A percentile compares a stretch with the other conserved stretches of the same genome.
These are phyloP conservation scores for Bombylius discolor DNA, from an alignment of 2,888 invertebrate genomes.

Conservation along the genomic window DNA sequence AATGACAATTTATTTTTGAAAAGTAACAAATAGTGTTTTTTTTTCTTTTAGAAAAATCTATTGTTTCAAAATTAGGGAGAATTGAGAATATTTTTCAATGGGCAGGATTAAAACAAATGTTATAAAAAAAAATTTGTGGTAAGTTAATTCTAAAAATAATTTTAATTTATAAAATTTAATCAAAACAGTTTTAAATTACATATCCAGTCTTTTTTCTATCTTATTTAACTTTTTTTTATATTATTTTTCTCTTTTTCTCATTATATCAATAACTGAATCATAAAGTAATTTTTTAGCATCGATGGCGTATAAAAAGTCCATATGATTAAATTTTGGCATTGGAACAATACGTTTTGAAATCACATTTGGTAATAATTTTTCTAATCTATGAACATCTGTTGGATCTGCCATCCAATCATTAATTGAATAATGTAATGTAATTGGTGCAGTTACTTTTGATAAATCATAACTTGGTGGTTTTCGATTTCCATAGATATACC, in stretches of 20 bases:
- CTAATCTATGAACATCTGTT: conserved; percentile 38
- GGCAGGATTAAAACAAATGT: no score
- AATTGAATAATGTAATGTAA: conserved; percentile 37
- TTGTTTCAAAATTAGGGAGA: no score
- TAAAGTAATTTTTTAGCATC: conserved; percentile 8
- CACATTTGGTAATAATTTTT: conserved; percentile 35
- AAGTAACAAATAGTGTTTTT: no score
- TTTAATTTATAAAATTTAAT: no score
- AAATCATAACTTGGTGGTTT: conserved; percentile 32
- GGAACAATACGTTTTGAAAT: conserved; percentile 38
- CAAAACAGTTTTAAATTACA: no score
- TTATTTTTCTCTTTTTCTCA: neutral
- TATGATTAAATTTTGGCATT: conserved; percentile 35
- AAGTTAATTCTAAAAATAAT: no score
- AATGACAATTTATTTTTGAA: no score
- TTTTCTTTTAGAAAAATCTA: no score
- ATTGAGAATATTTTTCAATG: no score
- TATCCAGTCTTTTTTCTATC: no score
- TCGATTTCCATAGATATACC: conserved; percentile 25
- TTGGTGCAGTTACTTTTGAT: conserved; percentile 28
- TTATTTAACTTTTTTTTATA: no score
- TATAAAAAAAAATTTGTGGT: no score
- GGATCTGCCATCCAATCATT: conserved; percentile 46
- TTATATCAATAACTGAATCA: conserved; percentile 3
- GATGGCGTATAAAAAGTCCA: conserved; percentile 35